Conservation (phyloP, 53 echinoderm and acorn worm genomes). For the Temnopleurus reevesii region DNA sequence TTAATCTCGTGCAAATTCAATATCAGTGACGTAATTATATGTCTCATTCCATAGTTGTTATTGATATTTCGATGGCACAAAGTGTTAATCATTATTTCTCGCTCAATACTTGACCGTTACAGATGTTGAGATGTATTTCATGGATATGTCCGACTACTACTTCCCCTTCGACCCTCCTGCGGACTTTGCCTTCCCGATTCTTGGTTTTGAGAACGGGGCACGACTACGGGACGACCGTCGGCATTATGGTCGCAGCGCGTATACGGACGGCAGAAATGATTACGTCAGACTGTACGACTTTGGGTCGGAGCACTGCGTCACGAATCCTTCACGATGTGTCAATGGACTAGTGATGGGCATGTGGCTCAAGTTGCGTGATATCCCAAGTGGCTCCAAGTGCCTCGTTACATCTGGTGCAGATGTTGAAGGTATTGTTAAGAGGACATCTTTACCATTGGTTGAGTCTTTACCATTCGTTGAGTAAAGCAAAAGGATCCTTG, state of each 20-base stretch:
- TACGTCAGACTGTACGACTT: conserved; percentile 63
- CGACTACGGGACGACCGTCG: conserved; percentile 62
- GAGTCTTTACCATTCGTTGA: too few relatives aligned
- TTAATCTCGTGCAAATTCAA: too few relatives aligned
- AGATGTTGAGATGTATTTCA: conserved; percentile 64
- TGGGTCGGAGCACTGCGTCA: conserved; percentile 60
- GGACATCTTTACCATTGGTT: too few relatives aligned
- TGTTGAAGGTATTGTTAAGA: conserved; percentile 62
- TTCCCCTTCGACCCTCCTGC: conserved; percentile 76
- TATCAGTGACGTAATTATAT: too few relatives aligned
- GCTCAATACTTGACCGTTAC: background rate
- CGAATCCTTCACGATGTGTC: conserved; percentile 67
- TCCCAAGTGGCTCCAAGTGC: conserved; percentile 60
- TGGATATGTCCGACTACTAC: conserved; percentile 69
- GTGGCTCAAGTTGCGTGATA: conserved; percentile 80
- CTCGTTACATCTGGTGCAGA: conserved; percentile 78
- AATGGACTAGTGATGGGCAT: conserved; percentile 76
- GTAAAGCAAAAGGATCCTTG: too few relatives aligned
- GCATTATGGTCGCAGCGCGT: conserved; percentile 62
- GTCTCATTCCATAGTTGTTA: too few relatives aligned
- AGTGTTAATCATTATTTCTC: too few relatives aligned
- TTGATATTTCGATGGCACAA: too few relatives aligned
- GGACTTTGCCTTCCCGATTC: conserved; percentile 30
- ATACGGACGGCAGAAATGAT: conserved; percentile 69
- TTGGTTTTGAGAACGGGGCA: conserved; percentile 52